Evolutionary conservation across 2,113 vertebrate species (phyloP).

Genomic region (Podarcis cretensis): DNA sequence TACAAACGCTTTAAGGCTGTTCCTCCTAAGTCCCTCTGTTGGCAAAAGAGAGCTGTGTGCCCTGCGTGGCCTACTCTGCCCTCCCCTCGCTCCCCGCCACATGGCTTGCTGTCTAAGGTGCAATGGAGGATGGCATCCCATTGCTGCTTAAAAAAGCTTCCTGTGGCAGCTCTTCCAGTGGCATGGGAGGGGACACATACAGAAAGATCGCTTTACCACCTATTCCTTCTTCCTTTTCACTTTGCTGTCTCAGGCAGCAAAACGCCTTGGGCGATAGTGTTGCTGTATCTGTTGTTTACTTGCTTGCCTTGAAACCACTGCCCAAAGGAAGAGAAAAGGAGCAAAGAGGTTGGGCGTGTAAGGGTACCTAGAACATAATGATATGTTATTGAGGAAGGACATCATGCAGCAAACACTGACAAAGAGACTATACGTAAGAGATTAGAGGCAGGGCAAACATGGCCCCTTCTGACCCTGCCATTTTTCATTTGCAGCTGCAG

Average conservation of each 20-base stretch:
- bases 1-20: too few species aligned
- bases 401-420: background rate
- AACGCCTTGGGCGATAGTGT: background rate
- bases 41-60: too few species aligned
- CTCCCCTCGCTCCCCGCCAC: too few species aligned
- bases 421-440: background rate
- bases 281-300: background rate
- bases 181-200: background rate
- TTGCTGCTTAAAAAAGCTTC: too few species aligned
- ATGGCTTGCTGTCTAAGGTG: too few species aligned
- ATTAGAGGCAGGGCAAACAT: background rate
- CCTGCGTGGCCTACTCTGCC: too few species aligned
- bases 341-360: background rate
- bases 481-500: background rate
- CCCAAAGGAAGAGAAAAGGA: background rate
- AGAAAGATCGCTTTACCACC: background rate
- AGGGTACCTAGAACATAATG: background rate
- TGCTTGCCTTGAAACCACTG: constrained; percentile 10
- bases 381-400: background rate
- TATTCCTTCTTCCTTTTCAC: too few species aligned
- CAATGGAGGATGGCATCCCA: too few species aligned
- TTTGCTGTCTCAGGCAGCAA: background rate
- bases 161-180: too few species aligned
- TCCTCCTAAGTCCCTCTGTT: too few species aligned
- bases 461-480: background rate